Conservation (phyloP, 2,888 invertebrate genomes). For the Lysandra bellargus region DNA sequence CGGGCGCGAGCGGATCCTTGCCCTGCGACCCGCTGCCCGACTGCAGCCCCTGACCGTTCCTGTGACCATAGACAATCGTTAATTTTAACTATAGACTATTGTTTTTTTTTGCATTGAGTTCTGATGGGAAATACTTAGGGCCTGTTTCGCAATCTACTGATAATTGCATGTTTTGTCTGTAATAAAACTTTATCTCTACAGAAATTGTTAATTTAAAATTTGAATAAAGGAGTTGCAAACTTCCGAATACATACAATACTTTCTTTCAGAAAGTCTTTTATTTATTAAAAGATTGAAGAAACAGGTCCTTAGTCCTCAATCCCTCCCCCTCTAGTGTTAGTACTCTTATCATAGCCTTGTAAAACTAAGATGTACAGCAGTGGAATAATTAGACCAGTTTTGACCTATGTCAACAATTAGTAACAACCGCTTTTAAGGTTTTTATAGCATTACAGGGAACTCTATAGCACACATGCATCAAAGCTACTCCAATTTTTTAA, state of each 20-base stretch:
- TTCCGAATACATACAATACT: too few species aligned
- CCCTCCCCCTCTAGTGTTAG: background rate
- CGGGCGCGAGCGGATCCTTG: conserved; percentile 72
- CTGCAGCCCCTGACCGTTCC: conserved; percentile 70
- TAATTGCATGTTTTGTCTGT: background rate
- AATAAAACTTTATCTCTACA: too few species aligned
- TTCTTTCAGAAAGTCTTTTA: too few species aligned
- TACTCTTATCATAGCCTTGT: background rate
- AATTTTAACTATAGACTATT: background rate
- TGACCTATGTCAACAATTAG: too few species aligned
- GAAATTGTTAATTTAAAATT: too few species aligned
- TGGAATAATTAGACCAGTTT: background rate
- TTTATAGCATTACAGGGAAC: too few species aligned
- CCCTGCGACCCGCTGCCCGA: conserved; percentile 67
- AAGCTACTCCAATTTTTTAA: too few species aligned
- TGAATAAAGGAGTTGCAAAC: too few species aligned
- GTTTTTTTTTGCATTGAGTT: background rate
- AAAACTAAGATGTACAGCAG: background rate
- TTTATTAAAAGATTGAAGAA: background rate
- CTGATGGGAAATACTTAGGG: background rate
- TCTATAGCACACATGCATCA: too few species aligned
- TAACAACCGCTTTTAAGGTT: too few species aligned
- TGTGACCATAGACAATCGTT: conserved; percentile 42
- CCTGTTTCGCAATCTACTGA: background rate
- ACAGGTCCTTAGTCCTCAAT: background rate